Evolutionary conservation across 2,888 invertebrate species (phyloP).

Genomic region (Drosophila eohydei): DNA sequence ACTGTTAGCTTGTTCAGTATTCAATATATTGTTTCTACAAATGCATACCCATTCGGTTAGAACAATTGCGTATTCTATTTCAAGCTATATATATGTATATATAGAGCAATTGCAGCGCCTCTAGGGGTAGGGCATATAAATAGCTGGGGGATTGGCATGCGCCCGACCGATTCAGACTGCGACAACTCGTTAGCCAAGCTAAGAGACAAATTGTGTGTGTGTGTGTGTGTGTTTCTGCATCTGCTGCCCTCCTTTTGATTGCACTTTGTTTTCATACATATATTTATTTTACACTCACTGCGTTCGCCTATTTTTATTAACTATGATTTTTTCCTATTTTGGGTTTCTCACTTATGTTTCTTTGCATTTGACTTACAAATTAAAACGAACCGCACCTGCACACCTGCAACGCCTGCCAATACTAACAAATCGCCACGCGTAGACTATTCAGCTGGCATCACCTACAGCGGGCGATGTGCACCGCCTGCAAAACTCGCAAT

Average conservation of each 20-base stretch:
- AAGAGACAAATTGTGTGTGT: neutral
- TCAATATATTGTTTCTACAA: neutral
- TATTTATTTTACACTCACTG: constrained; percentile 15
- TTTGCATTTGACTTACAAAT: constrained; percentile 68
- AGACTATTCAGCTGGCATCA: constrained; percentile 50
- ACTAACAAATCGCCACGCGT: constrained; percentile 45
- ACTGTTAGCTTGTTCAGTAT: neutral
- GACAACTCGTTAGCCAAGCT: constrained; percentile 20
- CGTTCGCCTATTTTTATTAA: constrained; percentile 54
- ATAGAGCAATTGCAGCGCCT: constrained; percentile 34
- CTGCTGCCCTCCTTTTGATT: constrained; percentile 29
- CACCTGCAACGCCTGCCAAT: constrained; percentile 58
- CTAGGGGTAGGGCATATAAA: constrained; percentile 63
- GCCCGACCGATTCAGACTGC: constrained; percentile 11
- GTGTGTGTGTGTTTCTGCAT: constrained; percentile 18
- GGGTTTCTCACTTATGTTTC: constrained; percentile 63
- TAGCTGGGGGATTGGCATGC: constrained; percentile 50
- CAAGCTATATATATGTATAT: constrained; percentile 4
- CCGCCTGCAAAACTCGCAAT: constrained; percentile 78
- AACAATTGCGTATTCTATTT: constrained; percentile 6
- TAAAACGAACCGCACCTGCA: constrained; percentile 48
- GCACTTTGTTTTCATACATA: constrained; percentile 31
- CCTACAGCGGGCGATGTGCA: constrained; percentile 32
- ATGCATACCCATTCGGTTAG: neutral
- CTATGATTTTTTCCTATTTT: constrained; percentile 47